phyloP scores from a whole-genome alignment of 2,113 vertebrate genomes.

The Myotis brandtii region DNA sequence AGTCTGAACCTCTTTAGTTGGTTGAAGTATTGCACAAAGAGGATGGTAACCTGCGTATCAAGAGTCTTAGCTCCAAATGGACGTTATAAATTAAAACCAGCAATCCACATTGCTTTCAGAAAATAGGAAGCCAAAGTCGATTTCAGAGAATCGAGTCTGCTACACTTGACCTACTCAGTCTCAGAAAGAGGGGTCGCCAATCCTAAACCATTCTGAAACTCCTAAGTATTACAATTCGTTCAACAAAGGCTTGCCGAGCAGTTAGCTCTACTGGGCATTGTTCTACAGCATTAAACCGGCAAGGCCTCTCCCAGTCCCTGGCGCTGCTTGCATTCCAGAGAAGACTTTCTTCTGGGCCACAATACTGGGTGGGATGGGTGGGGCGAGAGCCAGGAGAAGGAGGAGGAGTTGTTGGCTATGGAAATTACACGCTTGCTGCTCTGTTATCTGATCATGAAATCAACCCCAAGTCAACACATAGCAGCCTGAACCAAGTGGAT shows the following conservation, averaged over 20 bases:
- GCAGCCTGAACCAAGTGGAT: neutral
- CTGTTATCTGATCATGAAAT: constrained; percentile 1
- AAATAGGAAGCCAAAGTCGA: neutral
- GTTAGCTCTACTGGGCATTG: neutral
- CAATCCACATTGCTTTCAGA: neutral
- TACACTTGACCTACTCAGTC: neutral
- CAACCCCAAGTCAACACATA: constrained; percentile 6
- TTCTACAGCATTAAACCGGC: neutral
- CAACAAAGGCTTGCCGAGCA: neutral
- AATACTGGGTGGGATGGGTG: neutral
- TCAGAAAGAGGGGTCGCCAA: neutral
- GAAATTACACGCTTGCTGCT: neutral
- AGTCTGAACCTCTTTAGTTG: neutral
- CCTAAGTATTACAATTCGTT: neutral
- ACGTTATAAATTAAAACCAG: neutral
- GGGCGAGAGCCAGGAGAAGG: neutral
- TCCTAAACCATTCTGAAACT: neutral
- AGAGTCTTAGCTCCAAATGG: neutral
- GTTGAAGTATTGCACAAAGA: neutral
- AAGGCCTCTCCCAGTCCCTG: neutral
- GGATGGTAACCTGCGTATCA: neutral
- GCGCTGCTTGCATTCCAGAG: neutral
- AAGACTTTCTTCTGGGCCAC: neutral
- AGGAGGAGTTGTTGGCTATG: neutral
- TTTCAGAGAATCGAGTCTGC: neutral